phyloP scores from a whole-genome alignment of 2,888 invertebrate species.

The Hypomecis atomaria region DNA sequence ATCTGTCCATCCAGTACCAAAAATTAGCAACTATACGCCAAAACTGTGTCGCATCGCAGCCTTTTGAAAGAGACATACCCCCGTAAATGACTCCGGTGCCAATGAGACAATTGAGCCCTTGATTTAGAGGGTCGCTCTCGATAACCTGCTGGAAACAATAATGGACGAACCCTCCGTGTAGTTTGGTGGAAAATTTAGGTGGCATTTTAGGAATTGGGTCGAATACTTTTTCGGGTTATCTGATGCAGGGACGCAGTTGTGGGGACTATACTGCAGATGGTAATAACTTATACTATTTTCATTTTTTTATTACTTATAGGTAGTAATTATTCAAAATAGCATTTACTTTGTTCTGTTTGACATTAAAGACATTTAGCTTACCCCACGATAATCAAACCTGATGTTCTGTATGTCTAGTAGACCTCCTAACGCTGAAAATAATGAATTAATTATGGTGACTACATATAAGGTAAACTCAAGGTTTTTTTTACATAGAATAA shows the following conservation, averaged over 20 bases:
- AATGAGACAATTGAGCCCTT: conserved; percentile 64
- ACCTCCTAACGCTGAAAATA: too few species aligned
- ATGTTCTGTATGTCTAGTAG: too few species aligned
- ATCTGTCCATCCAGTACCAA: too few species aligned
- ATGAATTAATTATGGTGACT: too few species aligned
- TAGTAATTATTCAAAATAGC: too few species aligned
- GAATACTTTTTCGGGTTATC: conserved; percentile 18
- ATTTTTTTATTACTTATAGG: too few species aligned
- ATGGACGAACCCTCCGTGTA: conserved; percentile 34
- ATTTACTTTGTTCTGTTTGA: too few species aligned
- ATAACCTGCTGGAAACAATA: conserved; percentile 51
- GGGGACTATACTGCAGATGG: not conserved
- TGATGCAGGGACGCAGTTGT: conserved; percentile 10
- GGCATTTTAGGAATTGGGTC: conserved; percentile 26
- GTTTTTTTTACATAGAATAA: too few species aligned
- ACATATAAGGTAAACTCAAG: too few species aligned
- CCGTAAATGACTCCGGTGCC: conserved; percentile 57
- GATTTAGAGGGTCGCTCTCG: conserved; percentile 60
- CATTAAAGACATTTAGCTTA: too few species aligned
- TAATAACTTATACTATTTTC: too few species aligned
- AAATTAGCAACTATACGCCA: not conserved
- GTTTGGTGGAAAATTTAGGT: conserved; percentile 32
- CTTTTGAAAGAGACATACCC: conserved; percentile 39
- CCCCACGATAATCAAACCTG: too few species aligned
- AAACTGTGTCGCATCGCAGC: conserved; percentile 15